phyloP scores from a whole-genome alignment of 2,888 invertebrate genomes.

The Capitulum mitella region DNA sequence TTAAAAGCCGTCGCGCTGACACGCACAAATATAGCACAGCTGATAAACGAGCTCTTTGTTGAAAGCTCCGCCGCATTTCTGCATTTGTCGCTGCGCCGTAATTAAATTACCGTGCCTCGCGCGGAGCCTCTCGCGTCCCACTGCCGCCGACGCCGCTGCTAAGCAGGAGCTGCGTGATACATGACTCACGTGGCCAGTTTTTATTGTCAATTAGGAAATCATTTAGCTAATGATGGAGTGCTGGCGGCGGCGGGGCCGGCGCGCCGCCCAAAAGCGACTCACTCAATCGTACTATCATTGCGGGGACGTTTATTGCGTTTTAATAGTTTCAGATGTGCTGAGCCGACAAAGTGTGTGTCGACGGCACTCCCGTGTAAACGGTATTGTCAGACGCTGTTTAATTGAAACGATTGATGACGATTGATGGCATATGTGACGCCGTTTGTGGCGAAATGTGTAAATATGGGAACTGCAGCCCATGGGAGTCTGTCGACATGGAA shows the following conservation, averaged over 20 bases:
- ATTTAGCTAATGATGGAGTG: conserved; percentile 6
- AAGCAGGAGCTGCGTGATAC: background rate
- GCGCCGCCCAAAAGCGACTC: background rate
- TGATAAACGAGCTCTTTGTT: conserved; percentile 12
- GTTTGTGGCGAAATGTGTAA: too few relatives aligned
- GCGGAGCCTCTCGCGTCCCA: background rate
- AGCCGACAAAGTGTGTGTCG: background rate
- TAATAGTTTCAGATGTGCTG: background rate
- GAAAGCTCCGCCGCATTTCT: conserved; percentile 13
- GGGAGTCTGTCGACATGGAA: too few relatives aligned
- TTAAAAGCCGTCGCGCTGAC: background rate
- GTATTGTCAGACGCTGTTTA: background rate
- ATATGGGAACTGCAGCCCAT: too few relatives aligned
- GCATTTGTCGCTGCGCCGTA: background rate
- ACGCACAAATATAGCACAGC: conserved; percentile 14
- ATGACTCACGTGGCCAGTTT: background rate
- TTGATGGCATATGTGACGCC: too few relatives aligned
- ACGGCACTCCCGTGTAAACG: background rate
- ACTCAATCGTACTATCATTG: conserved; percentile 1
- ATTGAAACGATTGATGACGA: background rate
- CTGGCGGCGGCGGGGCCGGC: background rate
- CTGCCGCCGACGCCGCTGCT: background rate
- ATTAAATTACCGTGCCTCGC: background rate
- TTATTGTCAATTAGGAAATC: conserved; percentile 16
- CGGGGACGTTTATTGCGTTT: background rate